Evolutionary conservation across 2,113 vertebrate genomes (phyloP), one percentile per base, ranked within the genome.

Genomic region (Chionomys nivalis): DNA sequence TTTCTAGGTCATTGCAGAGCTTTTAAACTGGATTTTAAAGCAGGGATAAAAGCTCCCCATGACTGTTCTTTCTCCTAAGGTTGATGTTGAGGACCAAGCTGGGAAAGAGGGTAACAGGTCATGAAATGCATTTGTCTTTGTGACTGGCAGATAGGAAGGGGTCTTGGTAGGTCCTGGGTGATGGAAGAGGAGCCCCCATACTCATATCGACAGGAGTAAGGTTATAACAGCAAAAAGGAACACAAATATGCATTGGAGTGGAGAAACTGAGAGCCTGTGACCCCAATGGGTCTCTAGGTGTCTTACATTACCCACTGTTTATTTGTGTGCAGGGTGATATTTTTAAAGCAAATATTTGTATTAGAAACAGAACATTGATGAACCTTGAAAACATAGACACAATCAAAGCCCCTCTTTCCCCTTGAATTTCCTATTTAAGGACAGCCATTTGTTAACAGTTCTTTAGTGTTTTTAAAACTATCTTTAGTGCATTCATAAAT

Each of bases 11-110:
- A 52, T 82, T 24, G n/a, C 73, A 95, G 85, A 72, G 39, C 44
- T 96, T 97, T 91, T 70, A 70, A 58, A 42, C 26, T n/a, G 26
- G 58, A 72, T 97, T 98, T 97, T 61, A 96, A 95, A 94, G 39
- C 31, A 90, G 92, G 88, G 81, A 91, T 82, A 91, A 97, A 96
- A 92, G 73, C 44, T 47, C 47, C 86, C 81, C 10, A 31, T 78
- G 73, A 1, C 86, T 90, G 90, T 97, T 95, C 63, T 96, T 82
- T 96, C 89, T 47, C 42, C 92, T 95, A 90, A 78, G 55, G 31
- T 7, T 9, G 90, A 49, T 79, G 44, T 66, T 91, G 44, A 68
- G 87, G 52, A 78, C 26, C 33, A 93, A 70, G 61, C 28, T 47
- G 78, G 7, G 14, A 79, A 44, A 83, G 78, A 83, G 23, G 39